Base-by-base conservation (phyloP, 2,113 vertebrate species). In the Capreolus pygargus region DNA sequence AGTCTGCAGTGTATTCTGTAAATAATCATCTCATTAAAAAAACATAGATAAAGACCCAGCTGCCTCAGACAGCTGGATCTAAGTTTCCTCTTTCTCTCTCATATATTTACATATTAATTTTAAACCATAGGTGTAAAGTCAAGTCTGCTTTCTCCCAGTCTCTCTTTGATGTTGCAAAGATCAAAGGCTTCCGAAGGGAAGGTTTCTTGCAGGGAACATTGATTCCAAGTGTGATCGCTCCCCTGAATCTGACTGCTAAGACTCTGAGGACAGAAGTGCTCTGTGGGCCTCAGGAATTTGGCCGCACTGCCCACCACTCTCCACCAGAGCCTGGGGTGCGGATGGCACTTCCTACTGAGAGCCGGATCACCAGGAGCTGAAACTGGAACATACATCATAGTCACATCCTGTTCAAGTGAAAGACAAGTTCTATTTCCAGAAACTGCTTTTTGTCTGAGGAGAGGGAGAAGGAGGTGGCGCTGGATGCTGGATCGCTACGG, bases 161-260 rank as follows among this genome's bases (percentile, higher is more conserved):
- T 61, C 45, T 92, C 78, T 92, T 84, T 89, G 91, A 93, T 94
- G 54, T 50, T 94, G 43, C 55, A 74, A 90, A 94, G 82, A 97
- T 70, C 39, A 67, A 84, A 95, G 79, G 45, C 36, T 94, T 95
- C 81, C 47, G 64, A 89, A 82, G 57, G 30, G 45, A 95, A 60
- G 54, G 21, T 47, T 91, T 93, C 67, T 89, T 61, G 21, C 8
- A 58, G 36, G 28, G 83, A 70, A 95, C 60, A 64, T 28, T 92
- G 86, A 30, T 83, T 83, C 67, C 86, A 60, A 60, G 2, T 85
- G 28, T n/a, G 23, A 95, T 27, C 17, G 43, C 30, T n/a, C 23
- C 33, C 60, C 70, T 28, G 7, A 60, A 67, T 45, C 84, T 61
- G 57, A 83, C n/a, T 52, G 19, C 70, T 91, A n/a, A 64, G 58